These are phyloP conservation scores for Ruditapes philippinarum DNA, from an alignment of 1,140 invertebrate species.

Conservation along the genomic window DNA sequence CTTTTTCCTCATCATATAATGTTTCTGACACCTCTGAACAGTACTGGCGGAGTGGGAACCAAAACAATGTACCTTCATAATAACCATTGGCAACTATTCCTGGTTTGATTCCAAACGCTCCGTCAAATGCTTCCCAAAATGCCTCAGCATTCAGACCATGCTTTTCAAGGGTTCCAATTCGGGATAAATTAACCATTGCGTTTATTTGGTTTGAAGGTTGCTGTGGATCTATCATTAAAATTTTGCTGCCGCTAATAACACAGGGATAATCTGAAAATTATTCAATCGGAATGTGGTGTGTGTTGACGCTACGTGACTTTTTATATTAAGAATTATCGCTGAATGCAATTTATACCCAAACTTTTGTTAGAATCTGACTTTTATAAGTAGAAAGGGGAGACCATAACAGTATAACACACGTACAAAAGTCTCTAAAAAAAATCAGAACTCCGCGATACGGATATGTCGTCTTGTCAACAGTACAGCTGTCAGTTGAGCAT, in stretches of 20 bases:
- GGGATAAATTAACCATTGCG: not conserved
- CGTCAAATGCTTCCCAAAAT: constrained; percentile 1
- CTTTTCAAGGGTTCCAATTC: not conserved
- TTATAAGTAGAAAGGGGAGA: too few species aligned
- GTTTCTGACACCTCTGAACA: constrained; percentile 63
- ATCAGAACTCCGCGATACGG: too few species aligned
- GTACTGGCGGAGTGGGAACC: constrained; percentile 79
- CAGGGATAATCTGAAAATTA: constrained; percentile 80
- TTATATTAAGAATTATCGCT: too few species aligned
- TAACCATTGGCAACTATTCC: not conserved
- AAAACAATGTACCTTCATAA: constrained; percentile 79
- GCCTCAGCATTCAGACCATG: not conserved
- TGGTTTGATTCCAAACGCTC: constrained; percentile 5
- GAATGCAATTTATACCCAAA: too few species aligned
- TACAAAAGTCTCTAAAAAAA: too few species aligned
- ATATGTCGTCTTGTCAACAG: too few species aligned
- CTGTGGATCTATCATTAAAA: constrained; percentile 79
- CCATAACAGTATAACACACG: too few species aligned
- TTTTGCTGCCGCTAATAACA: constrained; percentile 77
- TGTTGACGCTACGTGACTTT: too few species aligned
- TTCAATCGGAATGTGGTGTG: too few species aligned
- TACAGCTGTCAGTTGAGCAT: too few species aligned
- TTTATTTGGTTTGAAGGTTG: constrained; percentile 51
- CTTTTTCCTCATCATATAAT: constrained; percentile 70
- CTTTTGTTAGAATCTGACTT: too few species aligned